Evolutionary conservation across 2,797 vertebrate genomes (phyloP).

Genomic region (Acridotheres tristis): DNA sequence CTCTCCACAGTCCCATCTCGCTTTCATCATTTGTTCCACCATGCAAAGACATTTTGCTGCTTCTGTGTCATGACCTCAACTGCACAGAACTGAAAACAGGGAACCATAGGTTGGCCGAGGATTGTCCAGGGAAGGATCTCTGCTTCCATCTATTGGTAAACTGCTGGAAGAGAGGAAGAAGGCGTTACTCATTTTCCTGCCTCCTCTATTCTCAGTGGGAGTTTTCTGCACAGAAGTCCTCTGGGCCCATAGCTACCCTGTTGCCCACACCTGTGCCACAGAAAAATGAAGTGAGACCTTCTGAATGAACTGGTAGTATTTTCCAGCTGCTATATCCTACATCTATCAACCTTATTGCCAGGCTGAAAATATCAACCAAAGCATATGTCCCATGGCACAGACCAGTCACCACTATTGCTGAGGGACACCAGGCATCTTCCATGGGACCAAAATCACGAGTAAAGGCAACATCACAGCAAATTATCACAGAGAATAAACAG

Average conservation of each 20-base stretch:
- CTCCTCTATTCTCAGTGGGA: neutral
- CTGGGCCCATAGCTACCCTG: neutral
- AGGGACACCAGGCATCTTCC: neutral
- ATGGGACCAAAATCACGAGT: neutral
- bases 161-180: neutral
- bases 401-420: neutral
- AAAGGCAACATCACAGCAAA: neutral
- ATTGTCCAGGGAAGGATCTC: neutral
- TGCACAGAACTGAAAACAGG: neutral
- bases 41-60: neutral
- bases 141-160: constrained; percentile 14
- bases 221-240: neutral
- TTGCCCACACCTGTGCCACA: neutral
- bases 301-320: neutral
- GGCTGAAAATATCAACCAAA: neutral
- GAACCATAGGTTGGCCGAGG: neutral
- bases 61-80: neutral
- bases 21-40: neutral
- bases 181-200: neutral
- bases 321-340: neutral
- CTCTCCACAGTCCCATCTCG: neutral
- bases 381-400: rapidly evolving
- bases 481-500: neutral
- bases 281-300: neutral
- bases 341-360: neutral